Evolutionary conservation across 2,797 vertebrate genomes (phyloP).

Genomic region (Macropodus opercularis): DNA sequence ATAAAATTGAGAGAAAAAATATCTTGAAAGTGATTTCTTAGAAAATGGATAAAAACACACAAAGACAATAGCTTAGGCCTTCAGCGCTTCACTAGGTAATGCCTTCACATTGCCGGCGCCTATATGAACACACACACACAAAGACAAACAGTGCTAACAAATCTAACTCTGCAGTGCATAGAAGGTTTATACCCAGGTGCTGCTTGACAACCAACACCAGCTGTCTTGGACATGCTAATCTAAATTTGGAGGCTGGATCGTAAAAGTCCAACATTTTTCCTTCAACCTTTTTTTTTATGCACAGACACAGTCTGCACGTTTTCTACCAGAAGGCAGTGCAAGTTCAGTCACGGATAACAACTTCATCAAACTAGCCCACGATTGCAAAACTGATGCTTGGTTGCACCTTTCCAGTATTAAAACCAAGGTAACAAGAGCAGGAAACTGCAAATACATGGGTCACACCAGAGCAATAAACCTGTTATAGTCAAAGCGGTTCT

Average conservation of each 20-base stretch:
- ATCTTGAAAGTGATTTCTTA: neutral
- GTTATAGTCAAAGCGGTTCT: conserved; percentile 57
- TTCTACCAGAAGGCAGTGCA: conserved; percentile 25
- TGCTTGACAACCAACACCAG: conserved; percentile 15
- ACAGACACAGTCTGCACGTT: conserved; percentile 9
- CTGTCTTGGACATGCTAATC: conserved; percentile 19
- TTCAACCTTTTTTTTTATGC: conserved; percentile 24
- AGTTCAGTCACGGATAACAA: conserved; percentile 30
- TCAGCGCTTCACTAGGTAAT: conserved; percentile 35
- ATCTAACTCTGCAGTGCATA: conserved; percentile 69
- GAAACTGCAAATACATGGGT: conserved; percentile 31
- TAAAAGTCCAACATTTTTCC: neutral
- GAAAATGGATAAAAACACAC: conserved; percentile 30
- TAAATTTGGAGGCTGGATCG: neutral
- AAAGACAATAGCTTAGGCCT: conserved; percentile 43
- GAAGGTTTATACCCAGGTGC: conserved; percentile 43
- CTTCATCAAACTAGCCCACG: conserved; percentile 23
- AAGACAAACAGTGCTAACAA: conserved; percentile 49
- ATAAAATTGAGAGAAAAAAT: neutral
- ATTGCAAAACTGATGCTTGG: conserved; percentile 2
- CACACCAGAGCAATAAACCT: conserved; percentile 38
- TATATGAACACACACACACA: conserved; percentile 44
- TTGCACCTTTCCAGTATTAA: conserved; percentile 25
- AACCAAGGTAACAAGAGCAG: conserved; percentile 35
- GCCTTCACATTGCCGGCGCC: conserved; percentile 44